Conservation (phyloP, 2,113 vertebrate species). For the Sigmodon hispidus region DNA sequence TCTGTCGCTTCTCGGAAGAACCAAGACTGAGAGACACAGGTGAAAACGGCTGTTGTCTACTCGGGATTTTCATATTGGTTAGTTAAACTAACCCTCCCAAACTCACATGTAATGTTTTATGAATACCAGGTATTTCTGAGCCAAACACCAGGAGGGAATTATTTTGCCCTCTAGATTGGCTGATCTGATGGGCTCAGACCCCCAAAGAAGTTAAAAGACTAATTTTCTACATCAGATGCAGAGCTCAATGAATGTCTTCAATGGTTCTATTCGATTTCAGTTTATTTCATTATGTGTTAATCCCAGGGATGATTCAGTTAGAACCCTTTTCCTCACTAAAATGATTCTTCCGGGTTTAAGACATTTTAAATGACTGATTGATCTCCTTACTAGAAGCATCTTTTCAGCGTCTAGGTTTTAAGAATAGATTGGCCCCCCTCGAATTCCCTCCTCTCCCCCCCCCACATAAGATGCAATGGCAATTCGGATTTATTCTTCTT, state of each 20-base stretch:
- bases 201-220: background rate
- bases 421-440: background rate
- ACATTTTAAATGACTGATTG: background rate
- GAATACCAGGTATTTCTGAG: background rate
- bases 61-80: background rate
- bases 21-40: background rate
- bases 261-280: background rate
- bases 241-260: background rate
- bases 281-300: background rate
- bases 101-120: background rate
- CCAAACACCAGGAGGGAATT: background rate
- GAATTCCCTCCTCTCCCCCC: too few species aligned
- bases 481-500: background rate
- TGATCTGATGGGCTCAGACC: background rate
- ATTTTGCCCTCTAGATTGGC: background rate
- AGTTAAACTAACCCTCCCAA: background rate
- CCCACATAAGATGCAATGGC: too few species aligned
- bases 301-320: background rate
- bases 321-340: slow-evolving; percentile 17
- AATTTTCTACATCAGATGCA: background rate
- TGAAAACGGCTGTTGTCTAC: background rate
- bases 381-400: background rate
- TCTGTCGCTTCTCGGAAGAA: background rate
- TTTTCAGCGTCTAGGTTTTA: slow-evolving; percentile 24
- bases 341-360: slow-evolving; percentile 20